A percentile compares a stretch with the other conserved stretches of the same genome.
Evolutionary conservation across 2,113 vertebrate genomes (phyloP).

Genomic region (Nansenia antarctica): DNA sequence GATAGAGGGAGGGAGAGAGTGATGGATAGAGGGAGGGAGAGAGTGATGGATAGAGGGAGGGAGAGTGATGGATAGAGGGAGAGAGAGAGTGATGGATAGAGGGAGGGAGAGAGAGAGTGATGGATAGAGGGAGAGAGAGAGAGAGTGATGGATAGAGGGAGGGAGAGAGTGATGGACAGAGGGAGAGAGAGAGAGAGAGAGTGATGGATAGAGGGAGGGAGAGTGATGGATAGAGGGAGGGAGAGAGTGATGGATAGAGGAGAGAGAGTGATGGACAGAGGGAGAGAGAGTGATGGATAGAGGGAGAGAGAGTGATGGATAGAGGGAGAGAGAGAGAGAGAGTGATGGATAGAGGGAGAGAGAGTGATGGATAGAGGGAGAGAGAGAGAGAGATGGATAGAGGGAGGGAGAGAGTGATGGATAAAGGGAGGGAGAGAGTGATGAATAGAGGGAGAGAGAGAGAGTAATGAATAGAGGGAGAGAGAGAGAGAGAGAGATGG

Average conservation of each 20-base stretch:
- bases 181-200: background rate
- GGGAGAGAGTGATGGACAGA: background rate
- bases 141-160: slow-evolving; percentile 52
- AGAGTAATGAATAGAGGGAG: too few species aligned
- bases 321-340: background rate
- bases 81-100: slow-evolving; percentile 53
- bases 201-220: too few species aligned
- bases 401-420: too few species aligned
- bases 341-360: slow-evolving; percentile 53
- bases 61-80: too few species aligned
- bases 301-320: too few species aligned
- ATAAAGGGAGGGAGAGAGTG: too few species aligned
- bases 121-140: too few species aligned
- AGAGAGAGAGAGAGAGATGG: background rate
- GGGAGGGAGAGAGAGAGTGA: too few species aligned
- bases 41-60: too few species aligned
- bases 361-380: too few species aligned
- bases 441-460: background rate
- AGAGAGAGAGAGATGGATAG: slow-evolving; percentile 49
- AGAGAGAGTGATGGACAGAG: slow-evolving; percentile 70
- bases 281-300: too few species aligned
- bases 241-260: background rate
- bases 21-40: slow-evolving; percentile 49
- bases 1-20: slow-evolving; percentile 44
- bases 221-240: slow-evolving; percentile 49